Percentiles rank a stretch among this genome's conserved stretches.
These are phyloP conservation scores for Embiotoca jacksoni DNA, from an alignment of 2,113 vertebrate genomes.

Conservation along the genomic window DNA sequence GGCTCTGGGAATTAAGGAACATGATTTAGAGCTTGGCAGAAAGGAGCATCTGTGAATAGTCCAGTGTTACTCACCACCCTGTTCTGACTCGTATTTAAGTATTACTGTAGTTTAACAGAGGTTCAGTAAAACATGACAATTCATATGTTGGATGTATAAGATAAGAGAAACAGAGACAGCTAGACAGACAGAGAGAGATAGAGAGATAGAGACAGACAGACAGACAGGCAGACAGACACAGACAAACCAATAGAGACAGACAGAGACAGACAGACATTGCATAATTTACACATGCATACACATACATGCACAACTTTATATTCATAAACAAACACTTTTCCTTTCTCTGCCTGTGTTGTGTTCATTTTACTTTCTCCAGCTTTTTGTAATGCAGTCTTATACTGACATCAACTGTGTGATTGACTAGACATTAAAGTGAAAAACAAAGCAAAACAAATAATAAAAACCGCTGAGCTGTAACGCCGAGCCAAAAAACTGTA, in stretches of 20 bases:
- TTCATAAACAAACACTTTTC: neutral
- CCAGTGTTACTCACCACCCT: constrained; percentile 73
- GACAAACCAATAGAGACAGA: constrained; percentile 8
- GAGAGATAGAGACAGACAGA: constrained; percentile 34
- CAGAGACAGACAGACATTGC: constrained; percentile 1
- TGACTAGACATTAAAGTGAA: constrained; percentile 46
- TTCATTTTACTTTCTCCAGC: constrained; percentile 3
- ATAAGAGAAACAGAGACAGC: constrained; percentile 3
- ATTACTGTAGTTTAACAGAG: constrained; percentile 65
- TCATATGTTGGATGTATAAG: constrained; percentile 49
- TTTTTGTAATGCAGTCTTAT: constrained; percentile 17
- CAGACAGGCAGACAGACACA: constrained; percentile 22
- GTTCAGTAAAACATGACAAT: constrained; percentile 52
- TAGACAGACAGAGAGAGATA: constrained; percentile 9
- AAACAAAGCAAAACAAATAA: constrained; percentile 60
- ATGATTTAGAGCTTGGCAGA: constrained; percentile 89
- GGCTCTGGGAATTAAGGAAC: constrained; percentile 91
- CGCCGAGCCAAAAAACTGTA: constrained; percentile 11
- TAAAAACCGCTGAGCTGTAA: constrained; percentile 43
- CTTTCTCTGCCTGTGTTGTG: neutral
- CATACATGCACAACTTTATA: too few relatives aligned
- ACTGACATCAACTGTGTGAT: constrained; percentile 30
- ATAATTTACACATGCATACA: neutral
- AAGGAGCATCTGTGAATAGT: constrained; percentile 89
- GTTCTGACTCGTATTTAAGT: constrained; percentile 83